These are phyloP conservation scores for Chlorocebus sabaeus DNA, from an alignment of 2,113 vertebrate genomes.

Conservation along the genomic window DNA sequence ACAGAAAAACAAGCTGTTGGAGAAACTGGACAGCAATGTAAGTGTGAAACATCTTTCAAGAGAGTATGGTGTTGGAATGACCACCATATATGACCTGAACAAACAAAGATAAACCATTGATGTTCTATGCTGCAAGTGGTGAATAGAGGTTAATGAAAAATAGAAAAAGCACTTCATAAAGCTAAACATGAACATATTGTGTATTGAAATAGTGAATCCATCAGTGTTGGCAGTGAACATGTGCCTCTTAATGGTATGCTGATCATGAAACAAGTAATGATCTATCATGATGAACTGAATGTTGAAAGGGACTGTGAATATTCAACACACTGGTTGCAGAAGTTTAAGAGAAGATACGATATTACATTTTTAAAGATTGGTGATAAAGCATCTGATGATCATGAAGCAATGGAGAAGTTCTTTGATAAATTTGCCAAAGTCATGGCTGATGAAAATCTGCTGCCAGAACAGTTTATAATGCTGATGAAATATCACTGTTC, in stretches of 20 bases:
- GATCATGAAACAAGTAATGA: not conserved
- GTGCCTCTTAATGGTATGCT: not conserved
- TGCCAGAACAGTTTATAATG: not conserved
- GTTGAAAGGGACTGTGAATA: not conserved
- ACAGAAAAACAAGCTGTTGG: not conserved
- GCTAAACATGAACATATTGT: not conserved
- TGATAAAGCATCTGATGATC: not conserved
- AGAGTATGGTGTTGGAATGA: not conserved
- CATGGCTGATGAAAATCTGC: not conserved
- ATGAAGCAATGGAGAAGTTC: not conserved
- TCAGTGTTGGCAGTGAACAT: not conserved
- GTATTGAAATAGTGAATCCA: not conserved
- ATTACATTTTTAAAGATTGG: not conserved
- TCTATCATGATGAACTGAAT: not conserved
- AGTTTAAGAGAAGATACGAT: not conserved
- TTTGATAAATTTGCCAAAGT: not conserved
- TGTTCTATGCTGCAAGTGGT: not conserved
- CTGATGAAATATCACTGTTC: not conserved
- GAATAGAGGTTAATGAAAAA: not conserved
- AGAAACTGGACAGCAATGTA: not conserved
- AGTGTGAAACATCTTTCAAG: not conserved
- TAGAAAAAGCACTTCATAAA: not conserved
- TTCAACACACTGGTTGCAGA: not conserved
- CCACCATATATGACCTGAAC: not conserved
- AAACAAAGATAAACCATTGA: not conserved